These are phyloP conservation scores for Apeltes quadracus DNA, from an alignment of 2,113 vertebrate genomes.

Conservation along the genomic window DNA sequence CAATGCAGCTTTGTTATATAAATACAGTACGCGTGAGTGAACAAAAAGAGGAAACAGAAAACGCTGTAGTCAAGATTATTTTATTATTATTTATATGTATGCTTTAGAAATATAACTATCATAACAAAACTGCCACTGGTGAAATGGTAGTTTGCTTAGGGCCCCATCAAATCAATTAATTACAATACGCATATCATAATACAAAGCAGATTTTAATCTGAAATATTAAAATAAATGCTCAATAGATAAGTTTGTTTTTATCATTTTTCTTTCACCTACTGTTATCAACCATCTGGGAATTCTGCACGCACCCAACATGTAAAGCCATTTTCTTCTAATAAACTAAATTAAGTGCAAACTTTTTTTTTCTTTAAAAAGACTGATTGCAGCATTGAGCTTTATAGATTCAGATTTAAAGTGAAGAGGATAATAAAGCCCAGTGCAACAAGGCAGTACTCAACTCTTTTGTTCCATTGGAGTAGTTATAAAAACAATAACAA, in stretches of 20 bases:
- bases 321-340: constrained; percentile 89
- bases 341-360: constrained; percentile 94
- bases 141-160: constrained; percentile 84
- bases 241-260: constrained; percentile 87
- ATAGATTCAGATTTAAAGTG: constrained; percentile 85
- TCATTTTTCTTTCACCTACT: constrained; percentile 80
- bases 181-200: constrained; percentile 87
- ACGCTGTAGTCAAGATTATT: constrained; percentile 88
- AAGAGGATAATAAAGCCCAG: constrained; percentile 83
- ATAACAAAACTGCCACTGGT: constrained; percentile 86
- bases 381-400: constrained; percentile 91
- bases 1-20: constrained; percentile 24
- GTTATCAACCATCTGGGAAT: constrained; percentile 82
- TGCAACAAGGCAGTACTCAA: constrained; percentile 83
- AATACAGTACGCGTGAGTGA: constrained; percentile 68
- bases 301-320: constrained; percentile 81
- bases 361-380: constrained; percentile 81
- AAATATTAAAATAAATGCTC: constrained; percentile 96
- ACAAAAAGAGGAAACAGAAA: constrained; percentile 73
- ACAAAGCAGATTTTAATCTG: constrained; percentile 86
- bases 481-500: constrained; percentile 80
- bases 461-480: constrained; percentile 75
- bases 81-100: constrained; percentile 91
- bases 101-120: constrained; percentile 94
- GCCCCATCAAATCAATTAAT: constrained; percentile 82